phyloP scores from a whole-genome alignment of 2,113 vertebrate genomes.

The Microcebus murinus region DNA sequence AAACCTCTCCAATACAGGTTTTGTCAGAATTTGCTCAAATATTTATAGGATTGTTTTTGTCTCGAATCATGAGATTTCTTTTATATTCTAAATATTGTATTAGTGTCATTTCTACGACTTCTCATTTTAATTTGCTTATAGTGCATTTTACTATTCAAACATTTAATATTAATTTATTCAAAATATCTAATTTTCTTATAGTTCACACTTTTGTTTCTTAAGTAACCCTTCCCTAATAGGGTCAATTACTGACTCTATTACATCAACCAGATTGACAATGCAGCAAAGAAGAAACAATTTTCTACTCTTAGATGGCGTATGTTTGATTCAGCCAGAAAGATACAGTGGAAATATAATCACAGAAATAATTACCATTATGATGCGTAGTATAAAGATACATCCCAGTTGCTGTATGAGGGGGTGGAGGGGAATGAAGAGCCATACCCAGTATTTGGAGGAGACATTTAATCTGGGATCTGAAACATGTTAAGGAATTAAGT shows the following conservation, averaged over 20 bases:
- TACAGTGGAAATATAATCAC: not conserved
- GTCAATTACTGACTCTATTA: not conserved
- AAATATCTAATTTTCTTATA: not conserved
- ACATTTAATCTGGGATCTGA: not conserved
- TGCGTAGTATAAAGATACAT: not conserved
- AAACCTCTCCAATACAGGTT: not conserved
- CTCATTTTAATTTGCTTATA: not conserved
- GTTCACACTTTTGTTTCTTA: not conserved
- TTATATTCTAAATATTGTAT: not conserved
- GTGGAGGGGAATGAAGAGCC: not conserved
- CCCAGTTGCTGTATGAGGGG: not conserved
- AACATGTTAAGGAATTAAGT: not conserved
- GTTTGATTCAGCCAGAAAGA: not conserved
- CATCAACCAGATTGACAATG: not conserved
- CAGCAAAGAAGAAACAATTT: not conserved
- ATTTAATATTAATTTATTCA: not conserved
- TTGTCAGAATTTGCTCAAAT: not conserved
- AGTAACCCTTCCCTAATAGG: not conserved
- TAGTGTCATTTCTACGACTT: not conserved
- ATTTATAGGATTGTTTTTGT: not conserved
- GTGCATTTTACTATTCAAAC: not conserved
- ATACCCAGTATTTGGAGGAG: not conserved
- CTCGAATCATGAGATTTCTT: not conserved
- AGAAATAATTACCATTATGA: not conserved
- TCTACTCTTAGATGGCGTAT: constrained; percentile 62